Evolutionary conservation across 2,113 vertebrate species (phyloP), one percentile per base, ranked within the genome.

Genomic region (Cynopterus brachyotis): DNA sequence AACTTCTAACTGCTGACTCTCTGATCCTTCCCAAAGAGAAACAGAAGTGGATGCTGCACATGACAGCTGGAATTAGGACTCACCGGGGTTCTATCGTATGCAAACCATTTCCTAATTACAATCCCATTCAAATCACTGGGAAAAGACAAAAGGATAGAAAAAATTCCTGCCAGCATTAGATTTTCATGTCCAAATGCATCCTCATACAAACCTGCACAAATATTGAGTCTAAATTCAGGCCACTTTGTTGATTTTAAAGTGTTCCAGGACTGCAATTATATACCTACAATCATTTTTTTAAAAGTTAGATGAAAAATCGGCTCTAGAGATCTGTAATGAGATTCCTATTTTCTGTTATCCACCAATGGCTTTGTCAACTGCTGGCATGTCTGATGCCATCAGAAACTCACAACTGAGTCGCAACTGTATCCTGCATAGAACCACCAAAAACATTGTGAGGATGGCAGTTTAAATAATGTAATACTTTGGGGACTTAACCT

Each of bases 161-260:
- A 94, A 83, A 88, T 80, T 59, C 62, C 82, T 96, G 96, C 75
- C 93, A 80, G 80, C 80, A 93, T 97, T 97, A 96, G 97, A 59
- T 97, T 97, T 98, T 98, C 97, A 94, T 97, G 97, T 97, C 96
- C 98, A 97, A 97, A 97, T 97, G 97, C 96, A 96, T 96, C 95
- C 98, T 97, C 97, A 97, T 37, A 55, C 89, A 86, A 67, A 75
- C 22, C 8, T 13, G 0, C 2, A 76, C 79, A 75, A 82, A 90
- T 69, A 82, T 3, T 6, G 24, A 42, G 73, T 90, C 84, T 85
- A 67, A 91, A 94, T 79, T 45, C 35, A 13, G 92, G 72, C 32
- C 60, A 40, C 9, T 80, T 37, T 32, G 35, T 67, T 86, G 42
- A 6, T 47, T 53, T 53, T 30, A 66, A 75, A 2, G 7, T 66